These are phyloP conservation scores for Pelvicachromis taeniatus DNA, from an alignment of 2,113 vertebrate genomes.

Conservation along the genomic window DNA sequence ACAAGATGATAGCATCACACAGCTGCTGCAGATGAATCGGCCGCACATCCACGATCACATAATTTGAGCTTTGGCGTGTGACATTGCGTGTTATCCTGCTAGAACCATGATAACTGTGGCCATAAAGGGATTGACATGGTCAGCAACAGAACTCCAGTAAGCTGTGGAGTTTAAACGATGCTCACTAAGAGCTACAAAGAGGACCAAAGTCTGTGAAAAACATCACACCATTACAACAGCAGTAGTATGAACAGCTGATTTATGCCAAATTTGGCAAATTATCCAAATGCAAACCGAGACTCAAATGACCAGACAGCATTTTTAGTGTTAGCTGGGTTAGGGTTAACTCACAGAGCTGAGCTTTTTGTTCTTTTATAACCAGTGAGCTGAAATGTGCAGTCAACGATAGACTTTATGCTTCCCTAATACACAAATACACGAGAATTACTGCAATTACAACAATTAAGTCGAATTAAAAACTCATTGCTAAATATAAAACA, in stretches of 20 bases:
- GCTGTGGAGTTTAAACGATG: neutral
- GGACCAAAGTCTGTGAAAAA: neutral
- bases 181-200: rapidly evolving
- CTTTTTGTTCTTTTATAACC: neutral
- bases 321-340: no score
- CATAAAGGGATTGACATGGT: neutral
- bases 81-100: neutral
- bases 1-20: neutral
- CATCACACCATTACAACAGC: rapidly evolving
- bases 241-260: neutral
- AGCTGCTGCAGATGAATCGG: neutral
- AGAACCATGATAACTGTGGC: neutral
- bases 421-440: neutral
- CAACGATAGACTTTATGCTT: neutral
- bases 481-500: neutral
- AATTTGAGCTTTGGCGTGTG: neutral
- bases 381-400: neutral
- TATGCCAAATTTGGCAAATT: neutral
- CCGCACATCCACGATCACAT: neutral
- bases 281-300: neutral
- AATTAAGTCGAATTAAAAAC: neutral
- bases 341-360: neutral
- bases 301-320: neutral
- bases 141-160: neutral
- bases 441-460: neutral